Conservation (phyloP, 1,140 invertebrate species). For the Philotrypesis tridentata region DNA sequence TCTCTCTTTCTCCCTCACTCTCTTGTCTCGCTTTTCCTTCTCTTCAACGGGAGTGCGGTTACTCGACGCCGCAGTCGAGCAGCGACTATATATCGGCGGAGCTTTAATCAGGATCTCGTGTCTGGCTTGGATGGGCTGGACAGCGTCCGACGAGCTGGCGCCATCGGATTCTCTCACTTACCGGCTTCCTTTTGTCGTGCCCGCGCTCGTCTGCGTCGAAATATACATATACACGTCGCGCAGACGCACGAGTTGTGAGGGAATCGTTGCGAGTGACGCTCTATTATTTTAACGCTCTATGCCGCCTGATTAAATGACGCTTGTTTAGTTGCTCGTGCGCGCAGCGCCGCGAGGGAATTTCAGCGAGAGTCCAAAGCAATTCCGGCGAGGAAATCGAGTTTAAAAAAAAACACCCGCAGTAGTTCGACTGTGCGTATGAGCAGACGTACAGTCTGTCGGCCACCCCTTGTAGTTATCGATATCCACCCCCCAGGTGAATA, state of each 20-base stretch:
- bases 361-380: constrained; percentile 27
- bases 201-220: background rate
- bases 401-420: constrained; percentile 33
- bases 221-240: background rate
- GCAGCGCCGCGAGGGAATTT: background rate
- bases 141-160: constrained; percentile 62
- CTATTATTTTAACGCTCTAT: background rate
- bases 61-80: constrained; percentile 6
- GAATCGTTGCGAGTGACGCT: background rate
- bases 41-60: background rate
- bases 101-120: constrained; percentile 66
- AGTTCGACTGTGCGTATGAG: constrained; percentile 22
- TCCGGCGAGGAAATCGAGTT: constrained; percentile 30
- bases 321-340: background rate
- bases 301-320: background rate
- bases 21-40: constrained; percentile 22
- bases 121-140: constrained; percentile 58
- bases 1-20: constrained; percentile 22
- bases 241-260: background rate
- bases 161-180: constrained; percentile 47
- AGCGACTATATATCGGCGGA: constrained; percentile 42
- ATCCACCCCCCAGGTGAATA: constrained; percentile 16
- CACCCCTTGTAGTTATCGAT: background rate
- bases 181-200: background rate
- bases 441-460: background rate